These are phyloP conservation scores for Festucalex cinctus DNA, from an alignment of 2,113 vertebrate genomes.

Conservation along the genomic window DNA sequence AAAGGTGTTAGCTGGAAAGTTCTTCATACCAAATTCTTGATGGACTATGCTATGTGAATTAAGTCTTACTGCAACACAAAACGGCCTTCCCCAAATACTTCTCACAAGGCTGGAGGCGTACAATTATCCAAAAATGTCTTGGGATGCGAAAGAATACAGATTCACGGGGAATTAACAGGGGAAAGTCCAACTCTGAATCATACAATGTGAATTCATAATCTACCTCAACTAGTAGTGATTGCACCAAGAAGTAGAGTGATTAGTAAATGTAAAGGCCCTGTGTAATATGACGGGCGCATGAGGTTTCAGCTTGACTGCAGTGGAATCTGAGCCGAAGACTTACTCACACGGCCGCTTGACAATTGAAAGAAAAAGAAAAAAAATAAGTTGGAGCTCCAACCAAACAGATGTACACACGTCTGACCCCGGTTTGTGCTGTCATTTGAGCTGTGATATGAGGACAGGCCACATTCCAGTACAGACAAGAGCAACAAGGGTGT, in stretches of 20 bases:
- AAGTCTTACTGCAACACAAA: not conserved
- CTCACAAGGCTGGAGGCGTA: not conserved
- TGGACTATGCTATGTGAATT: too few relatives aligned
- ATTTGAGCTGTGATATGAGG: slow-evolving; percentile 13
- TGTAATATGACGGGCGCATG: not conserved
- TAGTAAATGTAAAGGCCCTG: not conserved
- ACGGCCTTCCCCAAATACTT: not conserved
- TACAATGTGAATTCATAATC: not conserved
- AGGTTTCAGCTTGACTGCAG: not conserved
- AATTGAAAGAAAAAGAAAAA: not conserved
- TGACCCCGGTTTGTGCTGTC: not conserved
- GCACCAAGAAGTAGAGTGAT: not conserved
- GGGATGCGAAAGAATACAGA: not conserved
- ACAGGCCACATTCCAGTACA: slow-evolving; percentile 32
- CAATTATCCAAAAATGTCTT: not conserved
- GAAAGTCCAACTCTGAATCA: not conserved
- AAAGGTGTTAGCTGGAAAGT: not conserved
- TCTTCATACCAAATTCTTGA: too few relatives aligned
- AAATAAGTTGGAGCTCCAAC: not conserved
- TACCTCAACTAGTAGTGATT: not conserved
- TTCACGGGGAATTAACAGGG: not conserved
- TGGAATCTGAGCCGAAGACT: not conserved
- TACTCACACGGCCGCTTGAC: not conserved
- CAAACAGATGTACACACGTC: not conserved
- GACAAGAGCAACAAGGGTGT: slow-evolving; percentile 13